Percentiles rank a stretch among this genome's conserved stretches.
Conservation (phyloP, 2,113 vertebrate species). For the Pomatostomus ruficeps region DNA sequence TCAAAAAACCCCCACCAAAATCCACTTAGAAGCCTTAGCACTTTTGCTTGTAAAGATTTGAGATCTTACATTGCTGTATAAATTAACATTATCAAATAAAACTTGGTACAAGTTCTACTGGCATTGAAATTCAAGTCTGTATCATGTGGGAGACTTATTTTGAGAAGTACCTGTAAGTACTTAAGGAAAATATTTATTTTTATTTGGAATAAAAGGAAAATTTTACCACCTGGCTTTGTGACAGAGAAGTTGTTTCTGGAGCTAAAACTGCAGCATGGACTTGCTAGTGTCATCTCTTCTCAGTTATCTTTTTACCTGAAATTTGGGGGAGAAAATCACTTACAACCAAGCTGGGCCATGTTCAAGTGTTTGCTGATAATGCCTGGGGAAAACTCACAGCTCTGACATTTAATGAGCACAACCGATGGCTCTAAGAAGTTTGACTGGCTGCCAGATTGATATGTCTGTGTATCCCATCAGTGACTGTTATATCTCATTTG, state of each 20-base stretch:
- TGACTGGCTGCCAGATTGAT: slow-evolving; percentile 32
- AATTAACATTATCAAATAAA: background rate
- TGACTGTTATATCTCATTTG: background rate
- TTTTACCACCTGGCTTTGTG: background rate
- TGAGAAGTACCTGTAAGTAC: background rate
- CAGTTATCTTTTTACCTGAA: background rate
- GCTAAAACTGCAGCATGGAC: background rate
- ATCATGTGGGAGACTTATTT: background rate
- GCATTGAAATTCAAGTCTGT: background rate
- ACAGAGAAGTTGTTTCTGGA: background rate
- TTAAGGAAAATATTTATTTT: background rate
- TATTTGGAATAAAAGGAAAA: background rate
- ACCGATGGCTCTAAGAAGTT: background rate
- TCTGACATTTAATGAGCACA: slow-evolving; percentile 2
- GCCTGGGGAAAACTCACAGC: background rate
- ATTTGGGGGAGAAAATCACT: background rate
- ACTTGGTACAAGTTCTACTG: background rate
- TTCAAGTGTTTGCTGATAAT: background rate
- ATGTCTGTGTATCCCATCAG: background rate
- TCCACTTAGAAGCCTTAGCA: background rate
- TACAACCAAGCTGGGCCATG: background rate
- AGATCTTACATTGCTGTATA: background rate
- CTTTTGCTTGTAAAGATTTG: background rate
- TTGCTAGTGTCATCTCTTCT: background rate
- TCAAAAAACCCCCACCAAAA: background rate